Evolutionary conservation across 2,888 invertebrate genomes (phyloP), one percentile per base, ranked within the genome.

Genomic region (Uropetala carovei): DNA sequence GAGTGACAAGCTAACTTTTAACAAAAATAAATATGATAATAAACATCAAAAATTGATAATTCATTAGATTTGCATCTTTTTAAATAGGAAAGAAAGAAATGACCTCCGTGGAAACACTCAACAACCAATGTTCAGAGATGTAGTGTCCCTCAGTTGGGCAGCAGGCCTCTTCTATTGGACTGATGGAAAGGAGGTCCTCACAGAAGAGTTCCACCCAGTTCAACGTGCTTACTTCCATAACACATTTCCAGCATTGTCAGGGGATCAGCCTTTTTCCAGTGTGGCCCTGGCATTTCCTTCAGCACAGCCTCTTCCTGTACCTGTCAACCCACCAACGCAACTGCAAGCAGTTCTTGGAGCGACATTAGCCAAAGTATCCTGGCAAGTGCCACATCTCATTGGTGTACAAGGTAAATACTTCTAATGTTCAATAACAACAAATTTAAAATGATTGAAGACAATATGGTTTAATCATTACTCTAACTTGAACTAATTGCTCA

Each of bases 81-180:
- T 57, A 92, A 91, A 56, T 93, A 97, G 97, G 22, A 97, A 97
- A 92, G 97, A 97, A 94, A 96, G 97, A 22, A 95, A 96, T 9
- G 96, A 98, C 94, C 96, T 98, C 92, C 96, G 98, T 91, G 96
- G 95, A 27, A 97, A 97, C 94, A 97, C 97, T 0, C 97, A 97
- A 94, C 97, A 96, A 56, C 97, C 98, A 0, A 97, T 97, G 95
- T 97, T 98, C 94, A 95, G 96, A 92, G 96, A 97, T 92, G 98
- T 98, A 0, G 96, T 97, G 13, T 98, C 98, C 9, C 95, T 98
- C 93, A 97, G 97, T 0, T 96, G 96, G 94, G 97, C 97, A 8
- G 97, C 97, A 94, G 97, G 97, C 11, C 96, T 97, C 16, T 98
- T 98, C 94, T 98, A 98, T 94, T 98, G 98, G 98, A 98, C 98